These are phyloP conservation scores for Dasypus novemcinctus DNA, from an alignment of 2,113 vertebrate species.

Conservation along the genomic window DNA sequence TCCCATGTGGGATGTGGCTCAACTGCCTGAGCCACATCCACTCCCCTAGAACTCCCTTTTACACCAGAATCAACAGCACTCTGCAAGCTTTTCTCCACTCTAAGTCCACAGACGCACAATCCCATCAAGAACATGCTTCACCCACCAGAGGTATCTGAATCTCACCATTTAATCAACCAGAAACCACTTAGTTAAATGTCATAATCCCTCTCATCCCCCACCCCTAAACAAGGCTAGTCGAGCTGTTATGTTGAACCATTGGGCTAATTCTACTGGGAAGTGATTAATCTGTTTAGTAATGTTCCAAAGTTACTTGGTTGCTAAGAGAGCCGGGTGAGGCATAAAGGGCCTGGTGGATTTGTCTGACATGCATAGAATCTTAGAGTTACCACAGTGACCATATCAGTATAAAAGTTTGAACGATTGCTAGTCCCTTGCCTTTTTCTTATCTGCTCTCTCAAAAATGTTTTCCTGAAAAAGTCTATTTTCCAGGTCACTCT, in stretches of 20 bases:
- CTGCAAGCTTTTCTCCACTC: no score
- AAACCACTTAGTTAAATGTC: neutral
- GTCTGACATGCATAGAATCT: no score
- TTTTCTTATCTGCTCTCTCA: no score
- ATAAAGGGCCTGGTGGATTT: rapidly evolving
- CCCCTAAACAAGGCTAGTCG: rapidly evolving
- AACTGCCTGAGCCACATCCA: no score
- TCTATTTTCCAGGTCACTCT: neutral
- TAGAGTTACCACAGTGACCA: neutral
- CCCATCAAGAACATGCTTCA: neutral
- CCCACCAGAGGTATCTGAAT: rapidly evolving
- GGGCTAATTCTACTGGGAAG: neutral
- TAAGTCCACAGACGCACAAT: rapidly evolving
- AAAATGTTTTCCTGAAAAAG: neutral
- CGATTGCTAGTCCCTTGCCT: rapidly evolving
- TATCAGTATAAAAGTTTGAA: neutral
- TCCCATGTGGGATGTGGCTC: no score
- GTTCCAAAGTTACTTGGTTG: neutral
- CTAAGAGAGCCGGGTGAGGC: neutral
- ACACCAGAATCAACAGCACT: neutral
- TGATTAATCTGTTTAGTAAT: no score
- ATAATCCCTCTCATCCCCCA: neutral
- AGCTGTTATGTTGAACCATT: neutral
- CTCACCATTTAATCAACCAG: no score
- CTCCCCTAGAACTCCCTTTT: no score